phyloP scores from a whole-genome alignment of 2,888 invertebrate species.

The Agonum fuliginosum region DNA sequence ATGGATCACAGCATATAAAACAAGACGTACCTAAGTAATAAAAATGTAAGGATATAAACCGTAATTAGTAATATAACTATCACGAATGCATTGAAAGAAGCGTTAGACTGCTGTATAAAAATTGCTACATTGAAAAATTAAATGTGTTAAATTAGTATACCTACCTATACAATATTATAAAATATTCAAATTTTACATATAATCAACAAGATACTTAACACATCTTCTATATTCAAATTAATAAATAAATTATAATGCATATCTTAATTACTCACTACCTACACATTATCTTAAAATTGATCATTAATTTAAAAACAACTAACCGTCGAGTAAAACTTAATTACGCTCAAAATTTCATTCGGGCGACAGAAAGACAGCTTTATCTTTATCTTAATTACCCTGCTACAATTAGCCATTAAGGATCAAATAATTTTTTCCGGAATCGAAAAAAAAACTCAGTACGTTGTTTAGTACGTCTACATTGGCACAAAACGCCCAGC shows the following conservation, averaged over 20 bases:
- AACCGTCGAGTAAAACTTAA: constrained; percentile 10
- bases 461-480: constrained; percentile 39
- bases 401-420: constrained; percentile 33
- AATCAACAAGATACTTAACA: constrained; percentile 22
- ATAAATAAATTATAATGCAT: constrained; percentile 27
- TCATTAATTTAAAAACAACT: constrained; percentile 44
- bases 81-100: no score
- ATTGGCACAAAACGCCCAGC: constrained; percentile 43
- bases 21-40: no score
- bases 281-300: constrained; percentile 24
- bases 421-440: constrained; percentile 30
- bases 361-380: constrained; percentile 22
- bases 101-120: no score
- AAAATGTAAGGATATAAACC: no score
- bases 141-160: no score
- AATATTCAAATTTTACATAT: constrained; percentile 5
- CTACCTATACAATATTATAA: constrained; percentile 13
- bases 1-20: no score
- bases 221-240: constrained; percentile 36
- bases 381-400: constrained; percentile 30
- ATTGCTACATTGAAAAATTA: no score
- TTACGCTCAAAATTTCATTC: constrained; percentile 30
- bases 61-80: no score
- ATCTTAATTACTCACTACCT: constrained; percentile 22
- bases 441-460: constrained; percentile 21